phyloP scores from a whole-genome alignment of 1,140 invertebrate genomes.

The Cotesia typhae region DNA sequence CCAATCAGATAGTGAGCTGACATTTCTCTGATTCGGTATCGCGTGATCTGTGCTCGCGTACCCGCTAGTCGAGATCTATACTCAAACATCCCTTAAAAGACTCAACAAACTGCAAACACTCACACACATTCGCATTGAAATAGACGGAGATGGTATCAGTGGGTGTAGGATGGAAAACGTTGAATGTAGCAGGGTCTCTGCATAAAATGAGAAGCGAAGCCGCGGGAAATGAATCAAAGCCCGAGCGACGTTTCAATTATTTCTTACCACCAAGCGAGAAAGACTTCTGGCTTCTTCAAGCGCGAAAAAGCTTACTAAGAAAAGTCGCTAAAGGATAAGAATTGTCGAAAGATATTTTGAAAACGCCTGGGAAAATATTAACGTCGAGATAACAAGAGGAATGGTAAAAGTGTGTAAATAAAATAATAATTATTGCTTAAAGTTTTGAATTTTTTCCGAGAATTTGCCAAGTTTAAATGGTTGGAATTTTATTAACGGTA shows the following conservation, averaged over 20 bases:
- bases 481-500: background rate
- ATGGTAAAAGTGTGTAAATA: background rate
- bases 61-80: too few species aligned
- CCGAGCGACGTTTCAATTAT: constrained; percentile 59
- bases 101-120: background rate
- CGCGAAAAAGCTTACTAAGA: constrained; percentile 14
- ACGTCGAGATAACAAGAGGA: background rate
- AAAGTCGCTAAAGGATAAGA: constrained; percentile 24
- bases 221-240: constrained; percentile 59
- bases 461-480: background rate
- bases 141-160: background rate
- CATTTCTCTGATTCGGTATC: constrained; percentile 63
- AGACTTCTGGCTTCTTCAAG: constrained; percentile 23
- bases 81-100: constrained; percentile 23
- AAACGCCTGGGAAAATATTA: background rate
- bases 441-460: too few species aligned
- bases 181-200: constrained; percentile 35
- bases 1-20: constrained; percentile 65
- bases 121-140: background rate
- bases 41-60: constrained; percentile 48
- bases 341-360: constrained; percentile 27
- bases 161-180: background rate
- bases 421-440: too few species aligned
- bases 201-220: constrained; percentile 56
- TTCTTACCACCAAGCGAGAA: constrained; percentile 42